Conservation (phyloP, 2,888 invertebrate species). For the Calliopum simillimum region DNA sequence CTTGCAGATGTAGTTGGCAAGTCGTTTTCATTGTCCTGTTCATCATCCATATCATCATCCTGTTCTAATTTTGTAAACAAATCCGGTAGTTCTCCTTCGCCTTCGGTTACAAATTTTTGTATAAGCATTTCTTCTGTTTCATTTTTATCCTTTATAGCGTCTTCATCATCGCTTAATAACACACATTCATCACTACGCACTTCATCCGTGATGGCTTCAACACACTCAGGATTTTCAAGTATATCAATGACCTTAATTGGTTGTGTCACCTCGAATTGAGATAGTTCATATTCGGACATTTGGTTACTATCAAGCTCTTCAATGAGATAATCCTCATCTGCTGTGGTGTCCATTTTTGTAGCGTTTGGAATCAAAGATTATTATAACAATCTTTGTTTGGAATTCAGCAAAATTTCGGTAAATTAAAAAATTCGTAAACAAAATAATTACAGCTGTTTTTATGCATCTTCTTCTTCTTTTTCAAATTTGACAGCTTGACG, state of each 20-base stretch:
- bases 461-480: background rate
- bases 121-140: constrained; percentile 71
- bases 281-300: constrained; percentile 60
- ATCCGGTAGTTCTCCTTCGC: constrained; percentile 79
- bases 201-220: background rate
- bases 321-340: constrained; percentile 50
- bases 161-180: constrained; percentile 1
- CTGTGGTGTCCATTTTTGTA: constrained; percentile 35
- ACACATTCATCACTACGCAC: background rate
- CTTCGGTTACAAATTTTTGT: constrained; percentile 77
- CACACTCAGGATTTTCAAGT: constrained; percentile 34
- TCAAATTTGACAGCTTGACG: background rate
- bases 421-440: background rate
- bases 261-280: constrained; percentile 62
- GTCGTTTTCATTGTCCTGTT: background rate
- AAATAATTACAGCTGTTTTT: background rate
- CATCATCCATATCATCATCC: constrained; percentile 53
- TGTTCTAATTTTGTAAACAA: constrained; percentile 69
- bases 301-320: constrained; percentile 63
- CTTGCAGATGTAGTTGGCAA: constrained; percentile 31
- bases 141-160: constrained; percentile 7
- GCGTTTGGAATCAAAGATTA: background rate
- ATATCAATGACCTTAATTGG: constrained; percentile 57
- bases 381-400: no score
- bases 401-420: no score